Evolutionary conservation across 2,113 vertebrate species (phyloP), one percentile per base, ranked within the genome.

Genomic region (Tympanuchus pallidicinctus): DNA sequence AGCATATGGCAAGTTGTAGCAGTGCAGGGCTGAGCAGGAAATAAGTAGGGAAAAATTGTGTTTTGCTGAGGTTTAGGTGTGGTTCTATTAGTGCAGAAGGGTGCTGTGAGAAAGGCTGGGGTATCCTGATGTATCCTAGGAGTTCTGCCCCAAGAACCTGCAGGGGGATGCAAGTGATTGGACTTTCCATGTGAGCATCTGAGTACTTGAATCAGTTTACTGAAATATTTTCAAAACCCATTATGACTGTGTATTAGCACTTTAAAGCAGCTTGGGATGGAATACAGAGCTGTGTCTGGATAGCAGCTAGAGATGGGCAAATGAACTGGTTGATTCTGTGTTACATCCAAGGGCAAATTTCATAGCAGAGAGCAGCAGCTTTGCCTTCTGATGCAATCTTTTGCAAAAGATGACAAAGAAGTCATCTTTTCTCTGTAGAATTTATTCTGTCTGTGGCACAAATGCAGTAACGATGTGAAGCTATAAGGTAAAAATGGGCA

Each of bases 191-290:
- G 80, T 81, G 48, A 94, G 40, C 74, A 86, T 61, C 36, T 25
- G 54, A 79, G 48, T 64, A 78, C 59, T 89, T 94, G 73, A 90
- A 57, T 71, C 47, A 5, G 40, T 81, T 71, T 94, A 84, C 73
- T 32, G 63, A 76, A 52, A 47, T 92, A 5, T 66, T 85, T 89
- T 87, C 71, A 36, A 69, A 63, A 75, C 82, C 85, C 34, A 3
- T 27, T 63, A 17, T 45, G 82, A 76, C 75, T 91, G 89, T 75
- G 7, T 72, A 11, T 91, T 66, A 66, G 82, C 82, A 66, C 45
- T 76, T 76, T 54, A 79, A 40, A 75, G 74, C 57, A 82, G 27
- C 64, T 86, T 78, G 66, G 79, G 60, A 17, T 90, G 45, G 71
- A 25, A 36, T 8, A 25, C 3, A 69, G 64, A 74, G 12, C 65